These are phyloP conservation scores for Thaumatotibia leucotreta DNA, from an alignment of 1,140 invertebrate species.

Conservation along the genomic window DNA sequence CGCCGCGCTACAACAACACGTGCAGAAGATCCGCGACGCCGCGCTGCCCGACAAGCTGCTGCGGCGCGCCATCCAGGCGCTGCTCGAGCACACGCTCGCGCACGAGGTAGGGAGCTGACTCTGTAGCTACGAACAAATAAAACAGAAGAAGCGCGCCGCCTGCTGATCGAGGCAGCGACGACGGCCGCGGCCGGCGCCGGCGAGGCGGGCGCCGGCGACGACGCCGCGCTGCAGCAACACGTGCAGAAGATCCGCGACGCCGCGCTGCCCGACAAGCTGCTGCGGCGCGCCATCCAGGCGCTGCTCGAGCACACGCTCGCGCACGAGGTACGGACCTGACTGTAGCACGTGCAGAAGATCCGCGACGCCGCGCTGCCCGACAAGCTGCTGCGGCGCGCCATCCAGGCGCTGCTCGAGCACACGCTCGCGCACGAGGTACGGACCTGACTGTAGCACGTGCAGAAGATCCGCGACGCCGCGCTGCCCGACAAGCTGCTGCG, in stretches of 20 bases:
- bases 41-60: conserved; percentile 18
- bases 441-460: too few species aligned
- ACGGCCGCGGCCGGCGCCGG: too few species aligned
- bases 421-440: too few species aligned
- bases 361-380: too few species aligned
- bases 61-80: conserved; percentile 3
- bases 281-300: neutral
- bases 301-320: conserved; percentile 14
- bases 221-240: too few species aligned
- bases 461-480: conserved; percentile 14
- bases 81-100: neutral
- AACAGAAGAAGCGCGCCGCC: too few species aligned
- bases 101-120: too few species aligned
- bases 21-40: conserved; percentile 13
- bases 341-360: too few species aligned
- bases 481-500: conserved; percentile 19
- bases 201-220: too few species aligned
- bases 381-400: conserved; percentile 14
- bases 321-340: too few species aligned
- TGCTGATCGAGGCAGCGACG: too few species aligned
- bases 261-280: conserved; percentile 15
- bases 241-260: conserved; percentile 11
- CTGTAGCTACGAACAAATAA: too few species aligned
- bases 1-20: neutral
- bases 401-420: neutral